Base-by-base conservation (phyloP, 2,888 invertebrate species). In the Conistra vaccinii region DNA sequence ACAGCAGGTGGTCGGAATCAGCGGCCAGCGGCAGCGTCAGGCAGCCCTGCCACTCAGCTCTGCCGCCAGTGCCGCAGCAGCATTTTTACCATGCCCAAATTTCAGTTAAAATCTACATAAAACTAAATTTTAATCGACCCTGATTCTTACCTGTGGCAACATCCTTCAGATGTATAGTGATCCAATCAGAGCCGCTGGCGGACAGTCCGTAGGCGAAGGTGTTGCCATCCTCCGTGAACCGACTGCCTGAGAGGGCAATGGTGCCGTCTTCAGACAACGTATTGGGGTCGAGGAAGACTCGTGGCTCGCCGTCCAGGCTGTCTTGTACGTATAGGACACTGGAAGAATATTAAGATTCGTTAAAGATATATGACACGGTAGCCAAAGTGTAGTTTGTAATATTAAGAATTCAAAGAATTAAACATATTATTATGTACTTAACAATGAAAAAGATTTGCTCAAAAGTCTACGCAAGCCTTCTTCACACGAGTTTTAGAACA, bases 161-260 rank as follows among this genome's bases (percentile, higher is more conserved):
- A 95, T 98, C 97, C 87, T 98, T 98, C 87, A 98, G 97, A 90
- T 98, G 98, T 89, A 99, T 98, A 68, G 98, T 98, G 85, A 98
- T 97, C 99, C 99, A 99, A 93, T 99, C 99, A 2, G 99, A 99
- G 0, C 99, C 99, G 93, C 98, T 99, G 80, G 97, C 97, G 85
- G 99, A 99, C 2, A 99, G 96, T 0, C 98, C 99, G 95, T 99
- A 99, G 0, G 99, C 99, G 95, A 98, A 98, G 42, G 97, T 98
- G 89, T 97, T 97, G 23, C 99, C 99, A 96, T 99, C 98, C 89
- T 99, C 98, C 1, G 99, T 98, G 95, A 99, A 99, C 45, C 97
- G 96, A 63, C 97, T 97, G 80, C 97, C 97, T 0, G 97, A 97
- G 62, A 99, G 95, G 6, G 99, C 98, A 69, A 99, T 97, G 3